A percentile compares a stretch with the other conserved stretches of the same genome.
Evolutionary conservation across 2,888 invertebrate species (phyloP).

Genomic region (Sinelater perroti): DNA sequence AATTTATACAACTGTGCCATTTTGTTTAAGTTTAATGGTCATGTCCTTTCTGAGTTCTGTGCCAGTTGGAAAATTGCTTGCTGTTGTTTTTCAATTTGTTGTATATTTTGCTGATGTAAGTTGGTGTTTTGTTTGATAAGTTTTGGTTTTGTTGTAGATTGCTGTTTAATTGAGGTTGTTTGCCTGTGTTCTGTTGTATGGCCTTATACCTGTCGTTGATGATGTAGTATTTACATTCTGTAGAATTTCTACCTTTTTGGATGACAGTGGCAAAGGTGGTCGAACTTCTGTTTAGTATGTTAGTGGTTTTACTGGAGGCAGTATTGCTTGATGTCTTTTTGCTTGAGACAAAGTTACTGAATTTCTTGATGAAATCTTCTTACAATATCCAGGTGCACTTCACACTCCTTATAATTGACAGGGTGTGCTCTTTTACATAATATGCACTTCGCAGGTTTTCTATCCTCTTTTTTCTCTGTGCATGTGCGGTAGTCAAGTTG

Average conservation of each 20-base stretch:
- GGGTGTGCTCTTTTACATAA: too few relatives aligned
- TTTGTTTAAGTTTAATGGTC: neutral
- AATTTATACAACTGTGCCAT: neutral
- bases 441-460: too few relatives aligned
- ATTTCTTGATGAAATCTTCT: constrained; percentile 1
- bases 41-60: neutral
- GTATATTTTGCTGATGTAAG: neutral
- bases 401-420: neutral
- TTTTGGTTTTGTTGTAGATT: neutral
- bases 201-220: neutral
- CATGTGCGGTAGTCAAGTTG: constrained; percentile 2
- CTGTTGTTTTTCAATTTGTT: neutral
- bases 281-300: too few relatives aligned
- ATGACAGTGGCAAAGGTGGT: too few relatives aligned
- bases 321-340: too few relatives aligned
- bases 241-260: neutral
- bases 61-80: neutral
- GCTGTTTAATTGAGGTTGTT: neutral
- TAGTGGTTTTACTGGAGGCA: constrained; percentile 2
- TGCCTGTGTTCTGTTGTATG: neutral
- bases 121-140: neutral
- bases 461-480: constrained; percentile 4
- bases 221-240: neutral
- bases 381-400: neutral
- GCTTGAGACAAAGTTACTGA: too few relatives aligned